Conservation (phyloP, 2,888 invertebrate species). For the Microchrysa polita region DNA sequence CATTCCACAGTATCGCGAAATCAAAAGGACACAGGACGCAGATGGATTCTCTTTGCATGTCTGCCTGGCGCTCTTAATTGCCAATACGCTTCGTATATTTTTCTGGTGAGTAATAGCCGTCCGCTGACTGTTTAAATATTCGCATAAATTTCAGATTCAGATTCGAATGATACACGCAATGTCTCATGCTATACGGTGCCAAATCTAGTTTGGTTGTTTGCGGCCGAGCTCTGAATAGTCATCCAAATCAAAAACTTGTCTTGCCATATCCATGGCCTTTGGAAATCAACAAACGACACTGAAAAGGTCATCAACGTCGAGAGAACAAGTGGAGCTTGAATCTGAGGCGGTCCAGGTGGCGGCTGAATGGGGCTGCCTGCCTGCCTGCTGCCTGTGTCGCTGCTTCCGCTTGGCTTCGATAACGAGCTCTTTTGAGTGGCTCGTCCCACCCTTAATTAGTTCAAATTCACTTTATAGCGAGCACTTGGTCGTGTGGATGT, state of each 20-base stretch:
- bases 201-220: constrained; percentile 18
- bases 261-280: not conserved
- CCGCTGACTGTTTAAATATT: not conserved
- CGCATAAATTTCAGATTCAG: not conserved
- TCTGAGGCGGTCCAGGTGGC: not conserved
- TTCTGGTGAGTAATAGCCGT: constrained; percentile 83
- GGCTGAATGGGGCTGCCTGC: not conserved
- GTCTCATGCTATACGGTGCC: not conserved
- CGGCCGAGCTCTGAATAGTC: too few relatives aligned
- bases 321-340: constrained; percentile 11
- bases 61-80: constrained; percentile 92
- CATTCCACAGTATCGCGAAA: constrained; percentile 95
- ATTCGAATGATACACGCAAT: not conserved
- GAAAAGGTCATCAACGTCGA: constrained; percentile 20
- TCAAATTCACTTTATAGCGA: not conserved
- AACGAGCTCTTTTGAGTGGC: not conserved
- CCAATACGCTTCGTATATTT: constrained; percentile 95
- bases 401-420: not conserved
- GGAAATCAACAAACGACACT: not conserved
- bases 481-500: not conserved
- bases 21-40: constrained; percentile 87
- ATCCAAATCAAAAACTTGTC: constrained; percentile 27
- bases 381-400: not conserved
- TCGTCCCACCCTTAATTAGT: not conserved
- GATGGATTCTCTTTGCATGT: constrained; percentile 98